These are phyloP conservation scores for Psix sp. DNA, from an alignment of 1,140 invertebrate species.

Conservation along the genomic window DNA sequence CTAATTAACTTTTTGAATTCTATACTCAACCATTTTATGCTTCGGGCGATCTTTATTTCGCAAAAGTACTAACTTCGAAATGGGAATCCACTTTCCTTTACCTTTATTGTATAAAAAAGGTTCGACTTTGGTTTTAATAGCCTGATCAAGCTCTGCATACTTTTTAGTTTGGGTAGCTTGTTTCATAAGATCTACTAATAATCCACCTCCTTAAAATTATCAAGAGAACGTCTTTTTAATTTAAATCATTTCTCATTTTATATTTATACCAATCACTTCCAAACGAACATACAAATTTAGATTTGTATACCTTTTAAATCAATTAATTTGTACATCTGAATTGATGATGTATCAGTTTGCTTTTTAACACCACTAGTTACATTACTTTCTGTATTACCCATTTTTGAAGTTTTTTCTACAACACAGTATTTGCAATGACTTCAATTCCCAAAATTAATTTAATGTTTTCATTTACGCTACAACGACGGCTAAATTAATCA, in stretches of 20 bases:
- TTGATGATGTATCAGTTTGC: slow-evolving; percentile 88
- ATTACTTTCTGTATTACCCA: slow-evolving; percentile 96
- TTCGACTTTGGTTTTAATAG: slow-evolving; percentile 92
- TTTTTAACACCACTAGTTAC: slow-evolving; percentile 94
- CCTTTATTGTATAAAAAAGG: slow-evolving; percentile 96
- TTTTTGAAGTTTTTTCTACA: slow-evolving; percentile 67
- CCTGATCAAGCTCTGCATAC: slow-evolving; percentile 91
- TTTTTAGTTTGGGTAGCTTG: slow-evolving; percentile 91
- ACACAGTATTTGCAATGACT: background rate
- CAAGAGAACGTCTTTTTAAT: background rate
- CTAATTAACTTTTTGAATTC: slow-evolving; percentile 6
- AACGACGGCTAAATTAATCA: background rate
- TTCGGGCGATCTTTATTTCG: slow-evolving; percentile 90
- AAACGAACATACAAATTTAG: background rate
- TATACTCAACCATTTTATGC: slow-evolving; percentile 83
- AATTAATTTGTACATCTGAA: slow-evolving; percentile 89
- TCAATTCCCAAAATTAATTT: background rate
- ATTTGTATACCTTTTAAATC: slow-evolving; percentile 88
- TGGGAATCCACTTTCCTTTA: slow-evolving; percentile 90
- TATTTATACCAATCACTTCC: background rate
- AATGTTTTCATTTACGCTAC: too few relatives aligned
- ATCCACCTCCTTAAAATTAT: slow-evolving; percentile 84
- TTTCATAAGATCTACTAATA: slow-evolving; percentile 96
- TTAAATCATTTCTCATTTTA: too few relatives aligned
- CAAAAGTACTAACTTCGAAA: slow-evolving; percentile 90